Conservation (phyloP, 92 coral and sea anemone genomes). For the Phenganax stokvisi region DNA sequence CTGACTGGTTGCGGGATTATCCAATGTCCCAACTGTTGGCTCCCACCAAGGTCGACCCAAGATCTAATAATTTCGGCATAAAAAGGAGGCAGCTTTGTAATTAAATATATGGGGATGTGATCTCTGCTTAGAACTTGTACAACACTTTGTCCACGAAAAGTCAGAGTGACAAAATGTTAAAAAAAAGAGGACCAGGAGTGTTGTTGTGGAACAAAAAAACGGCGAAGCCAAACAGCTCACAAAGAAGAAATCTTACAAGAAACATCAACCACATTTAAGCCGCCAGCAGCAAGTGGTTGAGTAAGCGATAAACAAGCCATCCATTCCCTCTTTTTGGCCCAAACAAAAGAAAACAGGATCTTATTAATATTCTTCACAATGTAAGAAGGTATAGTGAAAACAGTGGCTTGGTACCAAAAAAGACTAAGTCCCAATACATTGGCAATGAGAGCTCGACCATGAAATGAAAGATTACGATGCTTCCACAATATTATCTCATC, state of each 20-base stretch:
- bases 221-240: not conserved
- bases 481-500: conserved; percentile 16
- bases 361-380: not conserved
- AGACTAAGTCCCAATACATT: conserved; percentile 32
- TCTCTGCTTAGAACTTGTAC: not conserved
- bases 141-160: not conserved
- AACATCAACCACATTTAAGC: not conserved
- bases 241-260: not conserved
- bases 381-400: conserved; percentile 23
- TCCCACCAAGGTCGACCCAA: conserved; percentile 14
- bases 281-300: conserved; percentile 1
- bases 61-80: not conserved
- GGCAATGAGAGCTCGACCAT: conserved; percentile 2
- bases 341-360: conserved; percentile 28
- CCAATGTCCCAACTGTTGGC: not conserved
- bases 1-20: not conserved
- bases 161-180: not conserved
- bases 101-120: not conserved
- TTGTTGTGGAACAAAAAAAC: not conserved
- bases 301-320: not conserved
- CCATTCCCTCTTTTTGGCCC: conserved; percentile 19
- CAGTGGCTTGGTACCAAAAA: conserved; percentile 47
- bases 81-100: conserved; percentile 11
- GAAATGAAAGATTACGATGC: not conserved
- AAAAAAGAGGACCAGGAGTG: not conserved